A percentile compares a stretch with the other conserved stretches of the same genome.
Conservation (phyloP, 1,140 invertebrate genomes). For the Brachionus sp. region DNA sequence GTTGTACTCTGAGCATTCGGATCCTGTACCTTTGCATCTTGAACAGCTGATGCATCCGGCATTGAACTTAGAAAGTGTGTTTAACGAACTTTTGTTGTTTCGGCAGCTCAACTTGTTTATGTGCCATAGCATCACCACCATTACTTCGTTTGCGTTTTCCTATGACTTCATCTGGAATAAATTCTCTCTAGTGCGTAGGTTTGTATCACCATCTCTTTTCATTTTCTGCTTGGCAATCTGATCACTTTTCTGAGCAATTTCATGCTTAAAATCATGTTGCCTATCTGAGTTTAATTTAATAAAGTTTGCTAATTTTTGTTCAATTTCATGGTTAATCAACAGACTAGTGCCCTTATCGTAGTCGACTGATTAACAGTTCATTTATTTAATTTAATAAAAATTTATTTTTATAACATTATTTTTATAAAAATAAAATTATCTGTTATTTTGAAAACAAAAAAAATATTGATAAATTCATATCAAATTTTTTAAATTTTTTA, state of each 20-base stretch:
- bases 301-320: neutral
- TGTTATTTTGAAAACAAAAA: too few species aligned
- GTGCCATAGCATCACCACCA: neutral
- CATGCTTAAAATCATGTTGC: neutral
- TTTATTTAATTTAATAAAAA: too few species aligned
- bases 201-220: neutral
- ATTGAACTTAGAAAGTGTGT: neutral
- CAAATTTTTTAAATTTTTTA: too few species aligned
- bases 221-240: neutral
- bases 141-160: neutral
- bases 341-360: too few species aligned
- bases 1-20: neutral
- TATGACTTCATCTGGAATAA: neutral
- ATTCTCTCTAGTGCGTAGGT: neutral
- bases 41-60: neutral
- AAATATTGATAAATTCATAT: too few species aligned
- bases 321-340: too few species aligned
- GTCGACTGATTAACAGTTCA: too few species aligned
- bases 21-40: neutral
- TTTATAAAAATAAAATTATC: too few species aligned
- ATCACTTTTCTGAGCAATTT: neutral
- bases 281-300: neutral
- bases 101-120: neutral
- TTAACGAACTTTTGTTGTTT: neutral
- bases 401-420: too few species aligned